Percentiles rank a stretch among this genome's conserved stretches.
Conservation (phyloP, 2,113 vertebrate genomes). For the Todiramphus saurophagus region DNA sequence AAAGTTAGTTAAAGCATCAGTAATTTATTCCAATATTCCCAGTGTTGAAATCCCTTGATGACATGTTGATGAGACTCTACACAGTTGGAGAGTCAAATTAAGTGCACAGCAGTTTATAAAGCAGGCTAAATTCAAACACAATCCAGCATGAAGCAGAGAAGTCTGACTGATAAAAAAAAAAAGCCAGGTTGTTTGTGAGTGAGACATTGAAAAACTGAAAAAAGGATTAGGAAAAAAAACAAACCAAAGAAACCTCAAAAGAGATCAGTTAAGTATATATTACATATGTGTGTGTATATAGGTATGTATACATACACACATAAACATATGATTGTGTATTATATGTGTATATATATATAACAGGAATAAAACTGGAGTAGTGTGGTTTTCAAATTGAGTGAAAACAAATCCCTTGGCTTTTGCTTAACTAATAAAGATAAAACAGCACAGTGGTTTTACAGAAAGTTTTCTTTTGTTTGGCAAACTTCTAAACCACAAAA, state of each 20-base stretch:
- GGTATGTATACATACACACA: too few relatives aligned
- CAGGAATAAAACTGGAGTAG: background rate
- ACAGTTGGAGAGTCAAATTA: conserved; percentile 21
- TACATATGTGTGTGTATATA: background rate
- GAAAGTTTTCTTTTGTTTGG: background rate
- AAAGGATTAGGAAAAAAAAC: background rate
- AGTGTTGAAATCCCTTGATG: background rate
- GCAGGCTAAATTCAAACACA: background rate
- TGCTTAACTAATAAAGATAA: background rate
- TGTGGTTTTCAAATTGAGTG: background rate
- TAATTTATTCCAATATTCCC: background rate
- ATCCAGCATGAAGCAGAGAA: background rate
- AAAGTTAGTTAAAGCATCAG: background rate
- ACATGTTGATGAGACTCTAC: conserved; percentile 7
- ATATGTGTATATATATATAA: background rate
- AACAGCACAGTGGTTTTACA: background rate
- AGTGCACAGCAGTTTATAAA: conserved; percentile 15
- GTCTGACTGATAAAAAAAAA: background rate
- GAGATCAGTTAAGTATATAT: background rate
- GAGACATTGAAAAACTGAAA: background rate
- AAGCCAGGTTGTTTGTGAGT: background rate
- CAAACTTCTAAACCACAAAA: background rate
- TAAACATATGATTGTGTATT: too few relatives aligned
- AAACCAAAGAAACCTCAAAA: background rate
- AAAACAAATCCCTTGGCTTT: background rate